Conservation (phyloP, 1,140 invertebrate species). For the Orussus abietinus region DNA sequence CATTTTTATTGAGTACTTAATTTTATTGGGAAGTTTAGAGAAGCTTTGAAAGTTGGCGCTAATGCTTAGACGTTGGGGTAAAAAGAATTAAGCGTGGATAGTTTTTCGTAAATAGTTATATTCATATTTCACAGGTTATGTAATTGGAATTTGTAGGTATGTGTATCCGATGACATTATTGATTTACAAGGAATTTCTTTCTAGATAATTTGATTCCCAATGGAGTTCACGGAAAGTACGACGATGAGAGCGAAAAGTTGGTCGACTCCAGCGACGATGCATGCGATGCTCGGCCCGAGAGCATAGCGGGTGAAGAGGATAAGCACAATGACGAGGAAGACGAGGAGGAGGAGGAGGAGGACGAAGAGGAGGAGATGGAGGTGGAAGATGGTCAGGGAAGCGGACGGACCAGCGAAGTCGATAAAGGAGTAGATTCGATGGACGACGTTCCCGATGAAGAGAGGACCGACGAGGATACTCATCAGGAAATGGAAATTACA, state of each 20-base stretch:
- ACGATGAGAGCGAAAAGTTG: constrained; percentile 40
- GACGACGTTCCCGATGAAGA: constrained; percentile 23
- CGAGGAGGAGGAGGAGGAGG: too few relatives aligned
- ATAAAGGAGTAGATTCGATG: constrained; percentile 16
- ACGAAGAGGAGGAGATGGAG: constrained; percentile 17
- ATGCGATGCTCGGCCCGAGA: constrained; percentile 9
- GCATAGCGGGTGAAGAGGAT: constrained; percentile 14
- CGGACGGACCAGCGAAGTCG: too few relatives aligned
- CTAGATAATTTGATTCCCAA: constrained; percentile 30
- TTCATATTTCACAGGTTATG: too few relatives aligned
- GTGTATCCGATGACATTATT: too few relatives aligned
- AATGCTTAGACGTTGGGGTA: too few relatives aligned
- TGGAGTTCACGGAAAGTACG: constrained; percentile 45
- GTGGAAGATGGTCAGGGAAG: constrained; percentile 21
- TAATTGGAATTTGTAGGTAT: too few relatives aligned
- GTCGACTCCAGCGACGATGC: constrained; percentile 23
- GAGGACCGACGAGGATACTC: constrained; percentile 14
- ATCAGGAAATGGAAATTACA: constrained; percentile 17
- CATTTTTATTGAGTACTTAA: too few relatives aligned
- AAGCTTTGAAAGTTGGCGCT: too few relatives aligned
- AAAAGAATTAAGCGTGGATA: too few relatives aligned
- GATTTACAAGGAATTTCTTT: constrained; percentile 2
- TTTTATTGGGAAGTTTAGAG: too few relatives aligned
- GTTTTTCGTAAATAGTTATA: too few relatives aligned
- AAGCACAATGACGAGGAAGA: too few relatives aligned